phyloP scores from a whole-genome alignment of 2,888 invertebrate genomes.

The Phaedon cochleariae region DNA sequence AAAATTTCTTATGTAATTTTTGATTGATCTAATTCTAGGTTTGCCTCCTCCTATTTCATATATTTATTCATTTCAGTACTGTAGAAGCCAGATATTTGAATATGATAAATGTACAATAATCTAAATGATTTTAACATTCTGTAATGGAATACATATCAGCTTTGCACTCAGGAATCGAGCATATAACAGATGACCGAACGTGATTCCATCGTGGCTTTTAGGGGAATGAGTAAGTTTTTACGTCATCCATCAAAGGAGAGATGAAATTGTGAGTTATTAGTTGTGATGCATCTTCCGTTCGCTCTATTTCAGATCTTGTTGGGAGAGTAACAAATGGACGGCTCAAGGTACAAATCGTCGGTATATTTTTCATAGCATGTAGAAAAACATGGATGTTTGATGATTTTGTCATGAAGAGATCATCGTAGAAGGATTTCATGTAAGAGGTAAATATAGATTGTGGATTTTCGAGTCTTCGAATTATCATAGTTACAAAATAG shows the following conservation, averaged over 20 bases:
- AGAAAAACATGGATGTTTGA: background rate
- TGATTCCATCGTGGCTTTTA: constrained; percentile 36
- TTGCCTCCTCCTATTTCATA: no score
- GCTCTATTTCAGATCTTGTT: constrained; percentile 1
- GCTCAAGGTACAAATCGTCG: constrained; percentile 15
- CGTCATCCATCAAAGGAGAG: constrained; percentile 35
- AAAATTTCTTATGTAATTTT: no score
- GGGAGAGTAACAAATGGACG: constrained; percentile 25
- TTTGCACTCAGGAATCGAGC: constrained; percentile 5
- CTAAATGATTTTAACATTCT: constrained; percentile 6
- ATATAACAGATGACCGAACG: constrained; percentile 35
- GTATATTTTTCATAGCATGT: constrained; percentile 3
- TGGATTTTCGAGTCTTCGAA: no score
- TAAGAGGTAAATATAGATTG: no score
- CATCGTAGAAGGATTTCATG: no score
- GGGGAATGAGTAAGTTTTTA: constrained; percentile 41
- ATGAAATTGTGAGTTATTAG: constrained; percentile 28
- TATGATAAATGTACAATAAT: background rate
- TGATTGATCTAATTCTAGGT: no score
- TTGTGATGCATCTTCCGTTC: constrained; percentile 12
- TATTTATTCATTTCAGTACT: no score
- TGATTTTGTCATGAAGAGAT: no score
- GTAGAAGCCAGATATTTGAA: no score
- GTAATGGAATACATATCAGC: constrained; percentile 16
- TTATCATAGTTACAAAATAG: no score